These are phyloP conservation scores for Gyps fulvus DNA, from an alignment of 2,113 vertebrate genomes.

Conservation along the genomic window DNA sequence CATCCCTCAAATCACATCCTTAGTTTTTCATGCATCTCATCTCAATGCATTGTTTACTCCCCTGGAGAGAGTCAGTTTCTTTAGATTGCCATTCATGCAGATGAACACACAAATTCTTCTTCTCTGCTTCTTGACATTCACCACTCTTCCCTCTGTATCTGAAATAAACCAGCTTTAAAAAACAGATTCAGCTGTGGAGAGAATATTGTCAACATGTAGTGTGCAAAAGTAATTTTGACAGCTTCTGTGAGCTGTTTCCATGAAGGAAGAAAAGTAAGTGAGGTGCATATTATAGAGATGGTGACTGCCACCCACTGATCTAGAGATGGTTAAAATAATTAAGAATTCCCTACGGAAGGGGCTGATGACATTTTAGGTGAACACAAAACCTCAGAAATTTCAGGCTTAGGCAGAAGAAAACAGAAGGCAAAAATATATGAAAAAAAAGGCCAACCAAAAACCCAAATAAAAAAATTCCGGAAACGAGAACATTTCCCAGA, in stretches of 20 bases:
- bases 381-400: background rate
- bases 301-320: background rate
- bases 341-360: background rate
- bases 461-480: background rate
- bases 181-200: background rate
- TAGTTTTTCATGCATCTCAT: background rate
- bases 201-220: background rate
- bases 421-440: background rate
- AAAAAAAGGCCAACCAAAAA: background rate
- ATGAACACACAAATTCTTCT: background rate
- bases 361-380: background rate
- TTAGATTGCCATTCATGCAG: background rate
- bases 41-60: background rate
- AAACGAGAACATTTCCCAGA: background rate
- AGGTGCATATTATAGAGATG: background rate
- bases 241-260: background rate
- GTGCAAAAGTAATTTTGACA: background rate
- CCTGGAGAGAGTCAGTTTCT: background rate
- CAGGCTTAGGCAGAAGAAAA: background rate
- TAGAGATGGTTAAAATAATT: background rate
- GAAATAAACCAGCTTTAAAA: background rate
- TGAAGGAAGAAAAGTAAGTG: background rate
- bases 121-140: background rate
- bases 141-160: background rate
- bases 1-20: background rate